Conservation (phyloP, 2,888 invertebrate genomes). For the Silvanus unidentatus region DNA sequence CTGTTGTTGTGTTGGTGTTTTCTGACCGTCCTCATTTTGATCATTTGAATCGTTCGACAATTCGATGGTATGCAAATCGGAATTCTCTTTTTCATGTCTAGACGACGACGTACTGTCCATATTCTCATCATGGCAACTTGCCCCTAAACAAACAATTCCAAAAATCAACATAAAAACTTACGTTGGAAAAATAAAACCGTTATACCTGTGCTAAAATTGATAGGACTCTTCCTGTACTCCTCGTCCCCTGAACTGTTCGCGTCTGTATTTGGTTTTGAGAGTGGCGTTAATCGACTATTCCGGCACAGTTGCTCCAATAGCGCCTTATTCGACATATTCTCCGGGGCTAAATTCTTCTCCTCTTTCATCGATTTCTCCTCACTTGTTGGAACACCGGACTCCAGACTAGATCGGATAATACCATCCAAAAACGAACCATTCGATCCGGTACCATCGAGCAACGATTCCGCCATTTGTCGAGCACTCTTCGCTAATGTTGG, state of each 20-base stretch:
- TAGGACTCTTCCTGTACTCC: conserved; percentile 37
- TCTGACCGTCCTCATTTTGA: conserved; percentile 27
- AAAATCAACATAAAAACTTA: not conserved
- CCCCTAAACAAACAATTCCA: conserved; percentile 11
- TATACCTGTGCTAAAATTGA: conserved; percentile 36
- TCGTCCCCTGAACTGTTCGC: conserved; percentile 49
- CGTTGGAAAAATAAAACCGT: too few species aligned
- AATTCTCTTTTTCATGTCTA: conserved; percentile 21
- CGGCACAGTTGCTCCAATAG: conserved; percentile 62
- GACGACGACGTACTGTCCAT: conserved; percentile 21
- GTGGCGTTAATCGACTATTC: conserved; percentile 53
- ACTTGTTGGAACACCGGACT: conserved; percentile 55
- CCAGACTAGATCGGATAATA: conserved; percentile 70
- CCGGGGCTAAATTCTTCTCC: conserved; percentile 47
- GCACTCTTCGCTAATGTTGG: conserved; percentile 45
- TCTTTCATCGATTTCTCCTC: conserved; percentile 52
- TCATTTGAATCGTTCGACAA: conserved; percentile 45
- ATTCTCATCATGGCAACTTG: conserved; percentile 21
- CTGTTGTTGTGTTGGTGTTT: conserved; percentile 14
- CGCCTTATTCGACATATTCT: conserved; percentile 56
- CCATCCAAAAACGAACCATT: conserved; percentile 79
- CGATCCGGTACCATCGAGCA: conserved; percentile 60
- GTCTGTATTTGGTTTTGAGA: conserved; percentile 40
- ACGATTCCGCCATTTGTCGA: conserved; percentile 58
- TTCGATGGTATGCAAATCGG: conserved; percentile 42